phyloP scores from a whole-genome alignment of 2,888 invertebrate genomes.

The Oligia fasciuncula region DNA sequence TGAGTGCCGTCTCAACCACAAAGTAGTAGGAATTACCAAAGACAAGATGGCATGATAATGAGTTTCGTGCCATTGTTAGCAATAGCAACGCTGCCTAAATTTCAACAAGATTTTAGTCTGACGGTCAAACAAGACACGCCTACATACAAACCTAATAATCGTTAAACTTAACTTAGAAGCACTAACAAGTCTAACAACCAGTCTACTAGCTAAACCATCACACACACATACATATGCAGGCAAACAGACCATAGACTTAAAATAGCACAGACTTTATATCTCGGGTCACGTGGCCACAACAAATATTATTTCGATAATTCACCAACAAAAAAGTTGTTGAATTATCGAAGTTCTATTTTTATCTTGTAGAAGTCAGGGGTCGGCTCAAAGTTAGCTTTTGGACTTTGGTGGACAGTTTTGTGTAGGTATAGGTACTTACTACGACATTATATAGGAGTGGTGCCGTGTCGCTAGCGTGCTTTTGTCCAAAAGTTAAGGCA shows the following conservation, averaged over 20 bases:
- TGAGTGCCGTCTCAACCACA: slow-evolving; percentile 1
- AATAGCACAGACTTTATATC: slow-evolving; percentile 30
- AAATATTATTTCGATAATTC: no score
- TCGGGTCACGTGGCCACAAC: slow-evolving; percentile 19
- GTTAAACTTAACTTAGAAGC: not conserved
- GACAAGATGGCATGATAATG: slow-evolving; percentile 6
- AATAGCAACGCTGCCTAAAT: slow-evolving; percentile 4
- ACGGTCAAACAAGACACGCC: slow-evolving; percentile 25
- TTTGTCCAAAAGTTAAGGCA: not conserved
- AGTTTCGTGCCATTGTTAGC: not conserved
- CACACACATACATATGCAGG: slow-evolving; percentile 14
- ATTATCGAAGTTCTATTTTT: slow-evolving; percentile 49
- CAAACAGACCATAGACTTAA: slow-evolving; percentile 29
- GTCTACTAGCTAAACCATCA: slow-evolving; percentile 5
- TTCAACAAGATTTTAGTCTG: slow-evolving; percentile 7
- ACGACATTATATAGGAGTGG: no score
- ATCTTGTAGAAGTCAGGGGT: slow-evolving; percentile 41
- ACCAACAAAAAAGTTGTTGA: slow-evolving; percentile 14
- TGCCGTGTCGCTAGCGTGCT: no score
- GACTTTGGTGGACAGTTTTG: not conserved
- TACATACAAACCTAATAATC: not conserved
- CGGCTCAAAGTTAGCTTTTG: slow-evolving; percentile 24
- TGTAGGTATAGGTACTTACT: not conserved
- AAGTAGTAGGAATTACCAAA: not conserved
- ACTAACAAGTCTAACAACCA: slow-evolving; percentile 5